Conservation (phyloP, 1,140 invertebrate genomes). For the Aphelenchoides besseyi region DNA sequence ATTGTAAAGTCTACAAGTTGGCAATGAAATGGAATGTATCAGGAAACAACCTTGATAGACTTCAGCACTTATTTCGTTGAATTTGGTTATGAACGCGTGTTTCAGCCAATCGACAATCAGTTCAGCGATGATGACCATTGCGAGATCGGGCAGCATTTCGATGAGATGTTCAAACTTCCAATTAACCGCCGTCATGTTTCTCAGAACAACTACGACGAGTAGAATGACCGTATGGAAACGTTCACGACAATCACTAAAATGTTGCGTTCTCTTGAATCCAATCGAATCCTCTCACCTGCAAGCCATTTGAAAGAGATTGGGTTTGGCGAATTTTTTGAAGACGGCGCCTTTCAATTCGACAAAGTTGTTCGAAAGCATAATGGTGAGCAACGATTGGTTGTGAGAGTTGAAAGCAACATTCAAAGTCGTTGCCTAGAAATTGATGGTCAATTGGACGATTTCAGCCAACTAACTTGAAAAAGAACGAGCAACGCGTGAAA, state of each 20-base stretch:
- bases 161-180: slow-evolving; percentile 72
- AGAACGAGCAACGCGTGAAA: slow-evolving; percentile 85
- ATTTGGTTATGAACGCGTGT: slow-evolving; percentile 86
- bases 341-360: slow-evolving; percentile 97
- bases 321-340: slow-evolving; percentile 98
- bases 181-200: slow-evolving; percentile 95
- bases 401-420: slow-evolving; percentile 99
- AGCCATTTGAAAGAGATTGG: slow-evolving; percentile 79
- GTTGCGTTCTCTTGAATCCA: background rate
- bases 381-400: slow-evolving; percentile 91
- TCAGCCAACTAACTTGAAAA: slow-evolving; percentile 57
- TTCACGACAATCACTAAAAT: slow-evolving; percentile 84
- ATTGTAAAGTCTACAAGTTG: slow-evolving; percentile 53
- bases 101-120: slow-evolving; percentile 95
- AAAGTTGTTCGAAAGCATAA: slow-evolving; percentile 99
- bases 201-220: slow-evolving; percentile 85
- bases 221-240: slow-evolving; percentile 87
- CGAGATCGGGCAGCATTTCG: slow-evolving; percentile 73
- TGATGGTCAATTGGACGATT: slow-evolving; percentile 54
- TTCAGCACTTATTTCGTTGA: slow-evolving; percentile 87
- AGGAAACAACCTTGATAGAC: slow-evolving; percentile 86
- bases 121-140: slow-evolving; percentile 80
- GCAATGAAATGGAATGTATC: slow-evolving; percentile 59
- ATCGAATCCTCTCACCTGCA: slow-evolving; percentile 53
- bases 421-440: slow-evolving; percentile 88